phyloP scores from a whole-genome alignment of 2,797 vertebrate species.

The Xiphophorus birchmanni region DNA sequence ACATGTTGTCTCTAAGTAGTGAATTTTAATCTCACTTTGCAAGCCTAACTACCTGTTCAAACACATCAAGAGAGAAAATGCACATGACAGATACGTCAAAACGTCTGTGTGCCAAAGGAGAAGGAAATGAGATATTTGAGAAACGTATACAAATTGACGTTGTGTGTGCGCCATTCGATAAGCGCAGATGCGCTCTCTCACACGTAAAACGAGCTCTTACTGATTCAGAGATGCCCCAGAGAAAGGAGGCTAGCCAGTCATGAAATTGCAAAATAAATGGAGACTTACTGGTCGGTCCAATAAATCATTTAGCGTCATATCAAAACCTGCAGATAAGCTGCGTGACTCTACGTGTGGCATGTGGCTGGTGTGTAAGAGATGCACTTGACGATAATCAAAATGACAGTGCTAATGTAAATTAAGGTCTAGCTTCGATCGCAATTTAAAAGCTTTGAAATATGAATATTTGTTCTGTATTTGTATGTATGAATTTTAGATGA shows the following conservation, averaged over 20 bases:
- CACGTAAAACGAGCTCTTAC: slow-evolving; percentile 24
- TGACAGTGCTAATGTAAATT: slow-evolving; percentile 5
- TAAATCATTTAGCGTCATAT: slow-evolving; percentile 38
- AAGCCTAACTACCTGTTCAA: neutral
- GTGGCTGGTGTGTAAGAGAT: slow-evolving; percentile 14
- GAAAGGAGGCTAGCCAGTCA: slow-evolving; percentile 65
- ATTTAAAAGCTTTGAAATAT: neutral
- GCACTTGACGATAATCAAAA: slow-evolving; percentile 5
- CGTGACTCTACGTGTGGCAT: slow-evolving; percentile 11
- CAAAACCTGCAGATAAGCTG: slow-evolving; percentile 41
- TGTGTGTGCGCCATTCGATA: slow-evolving; percentile 38
- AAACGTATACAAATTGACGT: slow-evolving; percentile 31
- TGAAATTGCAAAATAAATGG: slow-evolving; percentile 76
- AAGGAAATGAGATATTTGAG: slow-evolving; percentile 6
- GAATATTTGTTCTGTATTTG: neutral
- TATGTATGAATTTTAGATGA: neutral
- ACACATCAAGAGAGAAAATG: neutral
- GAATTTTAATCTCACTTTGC: neutral
- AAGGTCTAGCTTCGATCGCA: neutral
- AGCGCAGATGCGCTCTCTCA: slow-evolving; percentile 40
- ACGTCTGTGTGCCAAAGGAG: neutral
- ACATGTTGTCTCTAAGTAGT: neutral
- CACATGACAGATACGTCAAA: neutral
- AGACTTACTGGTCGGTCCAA: slow-evolving; percentile 49
- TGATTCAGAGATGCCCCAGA: slow-evolving; percentile 58